phyloP scores from a whole-genome alignment of 2,888 invertebrate genomes.

The Trachelus stipa region DNA sequence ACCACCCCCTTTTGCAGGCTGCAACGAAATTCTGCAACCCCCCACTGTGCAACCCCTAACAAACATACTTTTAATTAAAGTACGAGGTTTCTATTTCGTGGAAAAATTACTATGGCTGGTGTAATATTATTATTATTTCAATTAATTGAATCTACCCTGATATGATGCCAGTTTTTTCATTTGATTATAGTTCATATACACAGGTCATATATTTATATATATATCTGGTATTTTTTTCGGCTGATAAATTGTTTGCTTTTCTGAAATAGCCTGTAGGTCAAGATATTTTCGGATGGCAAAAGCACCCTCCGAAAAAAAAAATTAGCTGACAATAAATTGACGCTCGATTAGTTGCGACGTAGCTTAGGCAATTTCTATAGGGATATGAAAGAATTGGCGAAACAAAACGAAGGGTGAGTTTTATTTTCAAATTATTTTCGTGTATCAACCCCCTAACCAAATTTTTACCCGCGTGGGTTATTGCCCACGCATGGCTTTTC shows the following conservation, averaged over 20 bases:
- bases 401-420: not conserved
- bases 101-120: not conserved
- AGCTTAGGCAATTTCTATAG: too few species aligned
- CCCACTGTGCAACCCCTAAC: not conserved
- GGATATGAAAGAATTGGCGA: too few species aligned
- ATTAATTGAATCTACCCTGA: slow-evolving; percentile 29
- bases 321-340: not conserved
- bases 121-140: not conserved
- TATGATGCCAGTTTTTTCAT: slow-evolving; percentile 34
- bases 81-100: not conserved
- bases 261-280: not conserved
- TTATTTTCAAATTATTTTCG: not conserved
- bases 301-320: not conserved
- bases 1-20: slow-evolving; percentile 24
- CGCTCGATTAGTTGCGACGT: not conserved
- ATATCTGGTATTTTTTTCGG: not conserved
- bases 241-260: not conserved
- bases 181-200: slow-evolving; percentile 25
- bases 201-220: not conserved
- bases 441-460: not conserved
- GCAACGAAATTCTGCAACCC: slow-evolving; percentile 3
- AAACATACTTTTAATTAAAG: not conserved
- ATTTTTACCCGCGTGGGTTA: too few species aligned
- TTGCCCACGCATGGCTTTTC: too few species aligned
- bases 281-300: not conserved